These are phyloP conservation scores for Alaudala cheleensis DNA, from an alignment of 2,113 vertebrate genomes.

Conservation along the genomic window DNA sequence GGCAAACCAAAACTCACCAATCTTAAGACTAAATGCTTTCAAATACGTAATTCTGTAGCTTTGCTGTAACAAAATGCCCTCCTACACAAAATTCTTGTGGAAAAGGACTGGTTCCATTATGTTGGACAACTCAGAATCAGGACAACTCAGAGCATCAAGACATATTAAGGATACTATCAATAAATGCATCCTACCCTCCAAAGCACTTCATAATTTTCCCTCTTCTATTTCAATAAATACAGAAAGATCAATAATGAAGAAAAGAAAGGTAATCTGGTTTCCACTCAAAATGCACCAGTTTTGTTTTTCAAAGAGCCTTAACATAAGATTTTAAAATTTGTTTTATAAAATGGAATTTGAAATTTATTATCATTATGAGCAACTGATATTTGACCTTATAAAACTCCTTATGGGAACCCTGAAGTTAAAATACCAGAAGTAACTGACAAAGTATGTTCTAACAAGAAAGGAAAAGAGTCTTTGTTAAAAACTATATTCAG, in stretches of 20 bases:
- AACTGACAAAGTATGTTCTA: not conserved
- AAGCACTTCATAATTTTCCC: not conserved
- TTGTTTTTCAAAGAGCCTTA: not conserved
- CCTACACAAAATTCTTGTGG: not conserved
- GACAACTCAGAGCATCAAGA: not conserved
- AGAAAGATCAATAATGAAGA: not conserved
- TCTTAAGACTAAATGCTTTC: not conserved
- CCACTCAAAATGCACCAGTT: not conserved
- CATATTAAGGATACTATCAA: not conserved
- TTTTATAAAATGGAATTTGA: not conserved
- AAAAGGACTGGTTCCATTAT: not conserved
- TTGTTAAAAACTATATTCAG: not conserved
- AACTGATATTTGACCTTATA: not conserved
- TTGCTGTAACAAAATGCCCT: not conserved
- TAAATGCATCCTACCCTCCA: not conserved
- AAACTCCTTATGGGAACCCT: not conserved
- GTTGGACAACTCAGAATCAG: not conserved
- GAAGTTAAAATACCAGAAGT: not conserved
- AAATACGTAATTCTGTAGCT: not conserved
- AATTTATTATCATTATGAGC: not conserved
- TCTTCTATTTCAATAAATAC: constrained; percentile 1
- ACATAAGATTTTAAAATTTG: not conserved
- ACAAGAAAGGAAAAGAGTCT: not conserved
- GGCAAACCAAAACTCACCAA: not conserved
- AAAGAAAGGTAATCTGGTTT: not conserved